Evolutionary conservation across 2,113 vertebrate genomes (phyloP), one percentile per base, ranked within the genome.

Genomic region (Columbina picui): DNA sequence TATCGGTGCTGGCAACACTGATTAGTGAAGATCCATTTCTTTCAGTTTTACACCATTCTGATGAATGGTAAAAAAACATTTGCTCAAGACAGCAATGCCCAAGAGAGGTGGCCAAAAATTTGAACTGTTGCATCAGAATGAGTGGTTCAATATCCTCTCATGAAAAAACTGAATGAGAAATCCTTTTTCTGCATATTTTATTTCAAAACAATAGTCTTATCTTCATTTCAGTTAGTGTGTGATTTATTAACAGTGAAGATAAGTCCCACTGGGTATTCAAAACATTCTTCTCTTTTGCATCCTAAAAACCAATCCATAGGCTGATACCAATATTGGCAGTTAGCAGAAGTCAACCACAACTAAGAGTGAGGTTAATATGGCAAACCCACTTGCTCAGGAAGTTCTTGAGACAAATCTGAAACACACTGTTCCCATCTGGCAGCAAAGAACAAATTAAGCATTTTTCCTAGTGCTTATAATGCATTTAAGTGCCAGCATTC

Each of bases 361-460:
- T 81, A 36, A 93, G 71, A 45, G 57, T 19, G 68, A 93, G 32
- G 93, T 88, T 82, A 93, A 95, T 38, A 63, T 14, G 11, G 57
- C 90, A 94, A 92, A 75, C 22, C 4, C 39, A 39, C 47, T 96
- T 69, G 47, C 59, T 86, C 83, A 93, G 96, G 92, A 96, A 96
- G 86, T 92, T 96, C 88, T 93, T 90, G 80, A 93, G 92, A 94
- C 85, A 78, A 74, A 90, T 89, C 80, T 90, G 85, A 93, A 93
- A 93, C 29, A 55, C 52, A 75, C 43, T 57, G 45, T 91, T 96
- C 71, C 55, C 91, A 68, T 80, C 78, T 90, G 82, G 75, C 78
- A 88, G 52, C 70, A 90, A 67, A 91, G 60, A 67, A 68, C 30
- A 61, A 89, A 86, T 77, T 7, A 81, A 81, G 39, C 68, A 60